These are phyloP conservation scores for Eleutherodactylus coqui DNA, from an alignment of 2,797 vertebrate genomes.

Conservation along the genomic window DNA sequence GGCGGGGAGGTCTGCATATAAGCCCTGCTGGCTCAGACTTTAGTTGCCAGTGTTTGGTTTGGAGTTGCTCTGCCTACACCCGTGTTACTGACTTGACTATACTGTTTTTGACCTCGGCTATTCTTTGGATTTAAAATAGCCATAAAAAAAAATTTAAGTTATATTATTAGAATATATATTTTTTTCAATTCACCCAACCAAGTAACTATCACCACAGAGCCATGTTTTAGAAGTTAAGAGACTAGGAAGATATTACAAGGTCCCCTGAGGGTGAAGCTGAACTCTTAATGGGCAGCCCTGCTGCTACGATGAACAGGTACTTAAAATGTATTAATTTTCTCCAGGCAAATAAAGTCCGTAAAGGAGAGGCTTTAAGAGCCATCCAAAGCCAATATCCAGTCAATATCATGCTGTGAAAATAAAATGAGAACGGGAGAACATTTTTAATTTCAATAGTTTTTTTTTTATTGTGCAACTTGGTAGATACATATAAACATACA, in stretches of 20 bases:
- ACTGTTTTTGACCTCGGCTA: no score
- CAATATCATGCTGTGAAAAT: slow-evolving; percentile 10
- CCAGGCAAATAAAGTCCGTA: not conserved
- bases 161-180: not conserved
- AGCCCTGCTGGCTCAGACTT: no score
- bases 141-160: no score
- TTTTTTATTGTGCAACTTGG: no score
- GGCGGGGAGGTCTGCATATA: no score
- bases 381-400: slow-evolving; percentile 8
- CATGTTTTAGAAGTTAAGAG: not conserved
- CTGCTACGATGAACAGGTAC: slow-evolving; percentile 13
- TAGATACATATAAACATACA: no score
- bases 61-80: no score
- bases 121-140: no score
- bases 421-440: slow-evolving; percentile 15
- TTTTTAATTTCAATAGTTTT: slow-evolving; percentile 14
- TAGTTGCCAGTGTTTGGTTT: no score
- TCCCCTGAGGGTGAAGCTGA: not conserved
- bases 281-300: slow-evolving; percentile 9
- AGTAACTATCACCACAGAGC: not conserved
- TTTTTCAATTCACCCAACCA: not conserved
- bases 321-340: slow-evolving; percentile 37
- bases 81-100: no score
- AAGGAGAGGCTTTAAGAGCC: not conserved
- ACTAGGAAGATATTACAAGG: not conserved